Percentiles rank a stretch among this genome's conserved stretches.
These are phyloP conservation scores for Schizaphis graminum DNA, from an alignment of 2,888 invertebrate species.

Conservation along the genomic window DNA sequence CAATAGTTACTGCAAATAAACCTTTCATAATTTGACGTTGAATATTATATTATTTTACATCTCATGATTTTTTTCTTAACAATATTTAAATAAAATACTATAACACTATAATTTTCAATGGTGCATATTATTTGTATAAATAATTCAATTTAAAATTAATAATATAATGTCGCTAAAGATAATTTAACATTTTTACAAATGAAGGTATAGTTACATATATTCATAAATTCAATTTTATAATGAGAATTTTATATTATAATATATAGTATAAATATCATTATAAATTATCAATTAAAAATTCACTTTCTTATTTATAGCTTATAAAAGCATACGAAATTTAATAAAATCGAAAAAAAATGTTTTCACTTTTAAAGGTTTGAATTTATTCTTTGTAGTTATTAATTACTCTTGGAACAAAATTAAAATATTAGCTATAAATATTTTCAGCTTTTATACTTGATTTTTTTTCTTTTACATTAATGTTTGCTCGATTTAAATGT, in stretches of 20 bases:
- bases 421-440: slow-evolving; percentile 44
- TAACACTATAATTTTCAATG: not conserved
- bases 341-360: not conserved
- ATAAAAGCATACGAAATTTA: not conserved
- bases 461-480: not conserved
- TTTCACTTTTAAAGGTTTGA: not conserved
- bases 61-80: not conserved
- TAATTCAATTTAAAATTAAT: not conserved
- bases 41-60: not conserved
- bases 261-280: not conserved
- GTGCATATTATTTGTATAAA: not conserved
- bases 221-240: not conserved
- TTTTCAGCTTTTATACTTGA: not conserved
- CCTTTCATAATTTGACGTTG: not conserved
- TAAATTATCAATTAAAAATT: not conserved
- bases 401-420: slow-evolving; percentile 20
- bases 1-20: too few species aligned
- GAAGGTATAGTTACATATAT: not conserved
- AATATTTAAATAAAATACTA: not conserved
- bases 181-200: not conserved
- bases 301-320: not conserved
- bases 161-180: not conserved
- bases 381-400: slow-evolving; percentile 6
- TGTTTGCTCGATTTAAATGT: not conserved
- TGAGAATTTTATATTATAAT: not conserved